Base-by-base conservation (phyloP, 2,113 vertebrate genomes). In the Heterocephalus glaber region DNA sequence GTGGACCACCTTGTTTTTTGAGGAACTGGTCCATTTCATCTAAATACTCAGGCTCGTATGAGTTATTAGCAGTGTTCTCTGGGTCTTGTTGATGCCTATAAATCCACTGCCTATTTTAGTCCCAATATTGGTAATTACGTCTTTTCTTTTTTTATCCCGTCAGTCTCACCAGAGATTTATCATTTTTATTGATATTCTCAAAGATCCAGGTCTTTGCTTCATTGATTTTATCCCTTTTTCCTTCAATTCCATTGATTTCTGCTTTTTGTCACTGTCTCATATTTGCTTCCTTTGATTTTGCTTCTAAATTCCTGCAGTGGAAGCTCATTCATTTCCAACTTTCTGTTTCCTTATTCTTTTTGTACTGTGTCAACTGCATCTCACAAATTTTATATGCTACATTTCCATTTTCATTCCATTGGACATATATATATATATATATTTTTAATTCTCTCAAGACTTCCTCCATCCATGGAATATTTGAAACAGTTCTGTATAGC, bases 41-140 rank as follows among this genome's bases (percentile, higher is more conserved):
- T 5, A 24, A n/a, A 5, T 13, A 2, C 4, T 19, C 1, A 8
- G 35, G 35, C 58, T 7, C 26, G 4, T 3, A 9, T 41, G 6
- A 20, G 20, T 19, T 41, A 4, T 6, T 17, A 3, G 2, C 0
- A 9, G 26, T 4, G 0, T 52, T 63, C 4, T 14, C 22, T 52
- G 26, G 16, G 54, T 72, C 52, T 74, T 35, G 63, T 11, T 10
- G 26, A 12, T 14, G 30, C 9, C 13, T 60, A 2, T 16, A 74
- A 30, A 38, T 5, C 60, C n/a, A 35, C 28, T 88, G 76, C 77
- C 77, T 14, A 12, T 6, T 86, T 28, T 72, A 52, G 79, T 82
- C 17, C 33, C 35, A 38, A 30, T 52, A 63, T 16, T 35, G 38
- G 61, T 4, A n/a, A 12, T 35, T 66, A 7, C 13, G 33, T 81